Base-by-base conservation (phyloP, 2,113 vertebrate genomes). In the Chionis minor region DNA sequence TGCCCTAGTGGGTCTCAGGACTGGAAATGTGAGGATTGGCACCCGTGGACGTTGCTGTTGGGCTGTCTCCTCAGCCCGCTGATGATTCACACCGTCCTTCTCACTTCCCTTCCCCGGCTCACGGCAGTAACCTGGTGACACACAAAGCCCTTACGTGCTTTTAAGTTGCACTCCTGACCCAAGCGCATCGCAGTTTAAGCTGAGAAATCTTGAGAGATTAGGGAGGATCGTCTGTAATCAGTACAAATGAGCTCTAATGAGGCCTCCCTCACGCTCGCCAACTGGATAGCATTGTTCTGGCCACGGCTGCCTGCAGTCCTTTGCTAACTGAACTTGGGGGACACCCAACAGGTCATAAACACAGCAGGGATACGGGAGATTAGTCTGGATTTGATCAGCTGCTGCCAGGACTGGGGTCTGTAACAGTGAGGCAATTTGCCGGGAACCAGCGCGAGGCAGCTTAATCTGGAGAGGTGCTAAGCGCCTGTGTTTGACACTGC, bases 381-480 rank as follows among this genome's bases (percentile, higher is more conserved):
- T 74, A 94, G 91, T 28, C 59, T 71, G 88, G 65, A 59, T 75
- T 81, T 81, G 16, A 81, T 71, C 74, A 80, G 61, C 81, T 51
- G 32, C 72, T 81, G 86, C 86, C 91, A 94, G 54, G 45, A 26
- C 56, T 63, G 55, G 71, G 58, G 75, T 81, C 75, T 91, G 80
- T 80, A 77, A n/a, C 0, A 0, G 58, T 23, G 51, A 86, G 52
- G 84, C 5, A 15, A 70, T 66, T 77, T 92, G 72, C 81, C 83
- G 92, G 89, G 63, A 91, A 38, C 35, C 77, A 81, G 91, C 0
- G 0, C 65, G 86, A 71, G 51, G 67, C 65, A 63, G 59, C 58
- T 86, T 74, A 56, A 73, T 67, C 73, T 74, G 72, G 80, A 91
- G 83, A 81, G 59, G 86, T 83, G 91, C 35, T 28, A 91, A 94